Base-by-base conservation (phyloP, 2,113 vertebrate species). In the Cranoglanis bouderius region DNA sequence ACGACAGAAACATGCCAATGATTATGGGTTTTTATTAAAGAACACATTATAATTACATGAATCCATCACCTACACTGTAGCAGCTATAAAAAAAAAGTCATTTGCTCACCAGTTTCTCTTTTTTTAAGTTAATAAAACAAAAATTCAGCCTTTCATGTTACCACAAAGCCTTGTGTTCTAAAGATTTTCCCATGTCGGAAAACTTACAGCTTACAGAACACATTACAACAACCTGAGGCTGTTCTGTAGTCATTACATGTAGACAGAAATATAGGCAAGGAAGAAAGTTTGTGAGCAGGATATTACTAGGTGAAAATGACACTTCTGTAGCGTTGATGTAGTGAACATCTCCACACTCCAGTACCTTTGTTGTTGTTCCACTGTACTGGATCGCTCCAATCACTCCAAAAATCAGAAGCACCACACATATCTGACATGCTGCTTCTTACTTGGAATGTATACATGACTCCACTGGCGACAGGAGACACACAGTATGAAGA, bases 401-500 rank as follows among this genome's bases (percentile, higher is more conserved):
- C 92, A 1, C 96, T 97, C 97, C 96, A 97, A 5, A 92, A 59
- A 16, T 93, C 26, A 51, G 95, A 93, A 21, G 0, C 91, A 61
- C 94, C 94, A 0, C 96, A 97, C 10, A 0, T 70, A 0, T 38
- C 57, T 49, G 91, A 91, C 87, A 95, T 40, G 53, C 95, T 95
- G 88, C 94, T 96, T 85, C 89, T 93, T 85, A 97, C 96, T 0
- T 94, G 94, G 90, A 97, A 96, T 2, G 93, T 95, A 83, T 96
- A 96, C 46, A 85, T 63, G 80, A 96, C 95, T 90, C 94, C 93
- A 0, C 90, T 93, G 75, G 97, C 96, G 90, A 95, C 94, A 0
- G 94, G 96, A 86, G 96, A 91, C 61, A 96, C 65, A 67, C 92
- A 94, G 92, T 95, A 96, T 5, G 89, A 78, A 2, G 9, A 35